These are phyloP conservation scores for Colius striatus DNA, from an alignment of 2,113 vertebrate species.

Conservation along the genomic window DNA sequence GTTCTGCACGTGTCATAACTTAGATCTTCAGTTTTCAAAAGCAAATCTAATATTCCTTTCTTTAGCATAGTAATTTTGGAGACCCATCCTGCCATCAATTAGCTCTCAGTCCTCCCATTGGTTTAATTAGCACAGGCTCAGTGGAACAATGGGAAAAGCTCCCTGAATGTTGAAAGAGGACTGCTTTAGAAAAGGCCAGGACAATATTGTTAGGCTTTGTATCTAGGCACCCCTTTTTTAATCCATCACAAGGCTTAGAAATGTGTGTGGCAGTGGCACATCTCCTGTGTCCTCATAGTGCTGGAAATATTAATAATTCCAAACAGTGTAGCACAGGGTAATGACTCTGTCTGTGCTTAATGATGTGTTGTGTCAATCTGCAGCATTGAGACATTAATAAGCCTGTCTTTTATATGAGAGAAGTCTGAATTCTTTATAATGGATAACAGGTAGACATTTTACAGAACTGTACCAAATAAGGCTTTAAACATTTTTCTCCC, in stretches of 20 bases:
- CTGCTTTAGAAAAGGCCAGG: not conserved
- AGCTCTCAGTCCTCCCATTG: slow-evolving; percentile 13
- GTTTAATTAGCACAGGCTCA: slow-evolving; percentile 11
- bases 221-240: slow-evolving; percentile 7
- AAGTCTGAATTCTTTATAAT: not conserved
- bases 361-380: slow-evolving; percentile 50
- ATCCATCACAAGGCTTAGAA: slow-evolving; percentile 25
- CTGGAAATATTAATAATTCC: slow-evolving; percentile 49
- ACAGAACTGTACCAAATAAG: not conserved
- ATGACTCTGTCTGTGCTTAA: slow-evolving; percentile 62
- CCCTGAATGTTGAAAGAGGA: not conserved
- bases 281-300: not conserved
- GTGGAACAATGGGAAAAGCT: slow-evolving; percentile 22
- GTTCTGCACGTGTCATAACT: not conserved
- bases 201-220: not conserved
- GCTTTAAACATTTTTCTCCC: not conserved
- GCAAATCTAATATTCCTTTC: not conserved
- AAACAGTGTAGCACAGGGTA: not conserved
- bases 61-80: not conserved
- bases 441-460: not conserved
- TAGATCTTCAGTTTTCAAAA: not conserved
- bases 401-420: not conserved
- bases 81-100: slow-evolving; percentile 13
- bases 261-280: not conserved
- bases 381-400: slow-evolving; percentile 44